phyloP scores from a whole-genome alignment of 2,113 vertebrate genomes.

The Donacobius atricapilla region DNA sequence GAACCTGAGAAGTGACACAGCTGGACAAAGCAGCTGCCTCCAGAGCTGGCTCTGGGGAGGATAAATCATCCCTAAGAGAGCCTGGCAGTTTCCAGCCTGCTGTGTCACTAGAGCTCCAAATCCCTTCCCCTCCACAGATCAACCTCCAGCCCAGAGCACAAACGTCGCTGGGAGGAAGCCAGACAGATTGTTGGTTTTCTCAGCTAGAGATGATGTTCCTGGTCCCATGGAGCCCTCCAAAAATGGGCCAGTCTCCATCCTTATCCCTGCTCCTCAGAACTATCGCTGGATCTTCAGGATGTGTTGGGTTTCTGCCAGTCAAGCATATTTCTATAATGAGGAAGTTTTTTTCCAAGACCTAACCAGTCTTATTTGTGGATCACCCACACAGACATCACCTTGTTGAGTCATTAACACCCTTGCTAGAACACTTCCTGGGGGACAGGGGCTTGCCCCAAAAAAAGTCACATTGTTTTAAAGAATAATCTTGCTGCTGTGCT shows the following conservation, averaged over 20 bases:
- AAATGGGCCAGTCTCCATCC: neutral
- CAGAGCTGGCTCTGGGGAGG: neutral
- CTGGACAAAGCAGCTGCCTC: neutral
- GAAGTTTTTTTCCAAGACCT: neutral
- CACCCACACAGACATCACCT: neutral
- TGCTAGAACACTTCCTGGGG: neutral
- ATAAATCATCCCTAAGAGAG: neutral
- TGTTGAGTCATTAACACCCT: neutral
- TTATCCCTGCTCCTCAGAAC: neutral
- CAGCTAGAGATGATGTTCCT: neutral
- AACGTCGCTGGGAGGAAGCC: neutral
- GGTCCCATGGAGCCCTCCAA: neutral
- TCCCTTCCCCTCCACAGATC: neutral
- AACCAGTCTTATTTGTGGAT: neutral
- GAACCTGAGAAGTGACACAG: neutral
- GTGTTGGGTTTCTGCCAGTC: neutral
- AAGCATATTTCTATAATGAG: neutral
- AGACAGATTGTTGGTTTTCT: neutral
- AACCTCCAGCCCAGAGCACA: neutral
- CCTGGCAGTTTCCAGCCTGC: fast-evolving
- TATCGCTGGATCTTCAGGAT: neutral
- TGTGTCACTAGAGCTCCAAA: neutral
- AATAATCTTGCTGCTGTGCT: neutral
- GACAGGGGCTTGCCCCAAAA: neutral
- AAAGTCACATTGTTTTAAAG: neutral